These are phyloP conservation scores for Monodelphis domestica DNA, from an alignment of 2,797 vertebrate species.

Conservation along the genomic window DNA sequence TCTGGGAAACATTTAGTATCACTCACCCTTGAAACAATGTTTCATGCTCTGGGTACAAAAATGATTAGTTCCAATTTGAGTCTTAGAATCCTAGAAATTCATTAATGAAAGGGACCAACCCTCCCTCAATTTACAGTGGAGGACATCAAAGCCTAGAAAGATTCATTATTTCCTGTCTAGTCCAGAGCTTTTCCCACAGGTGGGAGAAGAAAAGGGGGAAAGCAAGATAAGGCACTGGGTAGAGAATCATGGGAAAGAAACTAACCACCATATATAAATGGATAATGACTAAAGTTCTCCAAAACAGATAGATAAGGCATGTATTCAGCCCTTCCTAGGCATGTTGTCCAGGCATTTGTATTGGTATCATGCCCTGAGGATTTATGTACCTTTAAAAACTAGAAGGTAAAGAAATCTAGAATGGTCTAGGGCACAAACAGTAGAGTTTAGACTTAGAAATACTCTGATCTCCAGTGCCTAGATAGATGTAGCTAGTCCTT, in stretches of 20 bases:
- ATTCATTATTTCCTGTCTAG: background rate
- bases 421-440: background rate
- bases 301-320: background rate
- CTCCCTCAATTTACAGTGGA: background rate
- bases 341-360: too few relatives aligned
- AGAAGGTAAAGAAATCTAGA: background rate
- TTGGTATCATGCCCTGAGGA: fast-evolving
- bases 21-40: background rate
- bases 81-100: background rate
- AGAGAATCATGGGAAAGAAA: background rate
- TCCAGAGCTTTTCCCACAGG: background rate
- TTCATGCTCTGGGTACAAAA: background rate
- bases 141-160: background rate
- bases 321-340: background rate
- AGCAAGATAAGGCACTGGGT: background rate
- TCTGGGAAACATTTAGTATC: background rate
- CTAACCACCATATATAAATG: background rate
- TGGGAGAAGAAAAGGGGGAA: background rate
- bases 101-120: background rate
- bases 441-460: background rate
- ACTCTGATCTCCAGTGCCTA: background rate
- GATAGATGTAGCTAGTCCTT: background rate
- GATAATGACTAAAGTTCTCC: background rate
- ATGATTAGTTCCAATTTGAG: background rate
- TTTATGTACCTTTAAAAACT: background rate